Evolutionary conservation across 2,797 vertebrate species (phyloP), one percentile per base, ranked within the genome.

Genomic region (Artibeus jamaicensis): DNA sequence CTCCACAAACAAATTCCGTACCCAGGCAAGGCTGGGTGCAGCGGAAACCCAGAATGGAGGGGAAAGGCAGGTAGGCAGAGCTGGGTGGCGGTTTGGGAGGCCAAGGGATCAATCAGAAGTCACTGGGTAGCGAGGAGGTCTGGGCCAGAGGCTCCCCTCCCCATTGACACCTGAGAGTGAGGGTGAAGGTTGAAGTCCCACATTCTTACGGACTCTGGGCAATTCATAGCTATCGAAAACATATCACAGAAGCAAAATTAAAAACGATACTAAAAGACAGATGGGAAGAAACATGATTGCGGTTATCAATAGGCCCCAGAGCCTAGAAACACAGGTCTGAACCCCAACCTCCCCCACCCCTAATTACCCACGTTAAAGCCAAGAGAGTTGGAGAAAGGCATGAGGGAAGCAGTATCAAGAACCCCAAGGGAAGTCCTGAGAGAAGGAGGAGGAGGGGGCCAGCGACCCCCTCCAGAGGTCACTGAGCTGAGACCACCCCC

Each of bases 401-500:
- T 46, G 96, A 97, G 97, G 95, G 96, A 93, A 96, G 82, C 59
- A 70, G 46, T 68, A 82, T n/a, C 7, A 65, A 96, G 94, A 97
- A 92, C 92, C 84, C 87, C 91, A 91, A 87, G 57, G 59, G 93
- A 97, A 97, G 88, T 97, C 97, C 97, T 98, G 97, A 98, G 97
- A 97, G 78, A 22, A 90, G 82, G 48, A 77, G 82, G 37, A 81
- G 68, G 86, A 71, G 88, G 85, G 86, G 81, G 77, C 26, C 37
- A 34, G 44, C 77, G 42, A 83, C 92, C 82, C 92, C 94, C 96
- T 92, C 94, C 74, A 85, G 92, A 97, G 50, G 96, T 95, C 82
- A 94, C 95, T 97, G 91, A 96, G 92, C 78, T 89, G 91, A 82
- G n/a, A 42, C 71, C 55, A 91, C 95, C 89, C 85, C 82, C 57